Conservation (phyloP, 2,113 vertebrate genomes). For the Phycodurus eques region DNA sequence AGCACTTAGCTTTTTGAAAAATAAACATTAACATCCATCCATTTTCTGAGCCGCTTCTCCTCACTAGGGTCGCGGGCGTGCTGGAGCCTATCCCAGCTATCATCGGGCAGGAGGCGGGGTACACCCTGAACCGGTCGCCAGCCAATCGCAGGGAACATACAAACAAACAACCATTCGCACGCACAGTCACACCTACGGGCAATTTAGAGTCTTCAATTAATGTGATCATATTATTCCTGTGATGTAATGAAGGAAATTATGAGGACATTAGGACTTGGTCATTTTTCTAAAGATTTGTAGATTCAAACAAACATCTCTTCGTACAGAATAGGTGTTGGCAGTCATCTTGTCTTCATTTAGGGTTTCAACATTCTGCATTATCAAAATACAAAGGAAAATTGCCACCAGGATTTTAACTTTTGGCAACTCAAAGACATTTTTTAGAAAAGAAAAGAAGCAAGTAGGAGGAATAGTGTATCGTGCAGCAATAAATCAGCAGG, state of each 20-base stretch:
- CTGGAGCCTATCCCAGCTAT: too few relatives aligned
- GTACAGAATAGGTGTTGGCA: not conserved
- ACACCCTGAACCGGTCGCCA: too few relatives aligned
- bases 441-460: not conserved
- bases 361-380: not conserved
- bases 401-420: not conserved
- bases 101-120: too few relatives aligned
- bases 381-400: not conserved
- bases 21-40: not conserved
- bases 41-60: too few relatives aligned
- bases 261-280: conserved; percentile 32
- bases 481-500: conserved; percentile 58
- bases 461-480: conserved; percentile 21
- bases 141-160: too few relatives aligned
- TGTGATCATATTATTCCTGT: not conserved
- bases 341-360: not conserved
- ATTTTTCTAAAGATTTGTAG: not conserved
- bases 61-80: too few relatives aligned
- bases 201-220: too few relatives aligned
- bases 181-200: too few relatives aligned
- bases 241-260: conserved; percentile 44
- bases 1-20: not conserved
- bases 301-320: not conserved
- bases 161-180: too few relatives aligned
- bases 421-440: not conserved